Base-by-base conservation (phyloP, 2,797 vertebrate species). In the Picus viridis region DNA sequence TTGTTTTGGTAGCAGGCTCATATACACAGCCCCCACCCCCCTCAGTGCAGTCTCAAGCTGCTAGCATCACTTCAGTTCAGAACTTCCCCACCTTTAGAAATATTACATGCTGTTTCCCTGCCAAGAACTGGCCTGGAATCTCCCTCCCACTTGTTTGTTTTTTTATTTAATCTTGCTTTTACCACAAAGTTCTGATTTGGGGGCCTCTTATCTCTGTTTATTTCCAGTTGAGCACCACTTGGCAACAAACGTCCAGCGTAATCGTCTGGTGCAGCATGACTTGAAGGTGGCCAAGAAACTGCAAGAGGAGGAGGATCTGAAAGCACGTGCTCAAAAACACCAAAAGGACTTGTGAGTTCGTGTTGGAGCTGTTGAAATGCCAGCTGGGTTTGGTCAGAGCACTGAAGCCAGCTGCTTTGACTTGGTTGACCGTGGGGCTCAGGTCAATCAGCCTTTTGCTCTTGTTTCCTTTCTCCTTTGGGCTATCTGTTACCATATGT, bases 181-280 rank as follows among this genome's bases (percentile, higher is more conserved):
- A 32, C 58, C 2, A 1, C 93, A 65, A 39, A 83, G 39, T 79
- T 91, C 57, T 89, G 71, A 91, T 77, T 53, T 86, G 53, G 65
- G 41, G 27, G 7, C 68, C 70, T 71, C 67, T 71, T 78, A 12
- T 86, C 59, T 79, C 26, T 94, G 11, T 77, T 93, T 93, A 47
- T 73, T 78, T 92, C 68, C 96, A 99, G 99, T 99, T 79, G 99
- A 99, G 93, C 99, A 98, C 98, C 99, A 99, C 94, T 98, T 99
- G 97, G 99, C 99, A 7, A 99, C 99, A 61, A 99, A 99, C 1
- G 94, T 99, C 96, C 98, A 99, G 86, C 98, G 99, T 91, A 99
- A 97, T 97, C 99, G 99, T 41, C 97, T 99, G 96, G 99, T 99
- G 80, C 98, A 99, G 93, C 98, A 99, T 91, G 99, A 99, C 95